Conservation (phyloP, 2,113 vertebrate genomes). For the Ammodramus savannarum region DNA sequence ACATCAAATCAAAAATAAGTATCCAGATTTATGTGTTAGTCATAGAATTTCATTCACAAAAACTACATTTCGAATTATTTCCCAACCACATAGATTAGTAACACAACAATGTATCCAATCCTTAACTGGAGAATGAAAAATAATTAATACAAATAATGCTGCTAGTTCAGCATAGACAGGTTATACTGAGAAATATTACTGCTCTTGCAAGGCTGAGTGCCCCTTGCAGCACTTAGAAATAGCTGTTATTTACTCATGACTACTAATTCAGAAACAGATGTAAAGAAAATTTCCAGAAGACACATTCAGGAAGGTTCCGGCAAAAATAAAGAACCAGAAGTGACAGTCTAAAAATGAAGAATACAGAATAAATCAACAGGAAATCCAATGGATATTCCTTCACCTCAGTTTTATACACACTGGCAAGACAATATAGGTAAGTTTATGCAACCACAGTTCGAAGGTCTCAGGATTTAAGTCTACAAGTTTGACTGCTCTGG, state of each 20-base stretch:
- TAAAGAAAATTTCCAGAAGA: slow-evolving; percentile 11
- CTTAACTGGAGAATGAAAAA: slow-evolving; percentile 10
- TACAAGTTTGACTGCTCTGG: background rate
- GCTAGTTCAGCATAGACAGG: slow-evolving; percentile 11
- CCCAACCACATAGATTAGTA: background rate
- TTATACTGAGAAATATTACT: slow-evolving; percentile 20
- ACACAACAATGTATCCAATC: background rate
- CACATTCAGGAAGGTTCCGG: background rate
- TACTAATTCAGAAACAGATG: slow-evolving; percentile 46
- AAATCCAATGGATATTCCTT: background rate
- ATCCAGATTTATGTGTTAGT: background rate
- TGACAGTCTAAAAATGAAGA: background rate
- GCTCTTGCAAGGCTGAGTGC: background rate
- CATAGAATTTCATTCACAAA: background rate
- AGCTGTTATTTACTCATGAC: background rate
- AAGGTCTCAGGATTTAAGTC: background rate
- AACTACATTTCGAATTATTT: background rate
- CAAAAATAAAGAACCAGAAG: background rate
- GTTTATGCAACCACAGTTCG: background rate
- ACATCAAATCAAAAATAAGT: background rate
- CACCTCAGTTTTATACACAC: background rate
- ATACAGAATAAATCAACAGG: background rate
- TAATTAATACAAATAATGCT: slow-evolving; percentile 48
- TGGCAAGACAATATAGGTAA: background rate
- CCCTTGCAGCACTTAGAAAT: background rate